phyloP scores from a whole-genome alignment of 2,888 invertebrate genomes.

The Lathronympha strigana region DNA sequence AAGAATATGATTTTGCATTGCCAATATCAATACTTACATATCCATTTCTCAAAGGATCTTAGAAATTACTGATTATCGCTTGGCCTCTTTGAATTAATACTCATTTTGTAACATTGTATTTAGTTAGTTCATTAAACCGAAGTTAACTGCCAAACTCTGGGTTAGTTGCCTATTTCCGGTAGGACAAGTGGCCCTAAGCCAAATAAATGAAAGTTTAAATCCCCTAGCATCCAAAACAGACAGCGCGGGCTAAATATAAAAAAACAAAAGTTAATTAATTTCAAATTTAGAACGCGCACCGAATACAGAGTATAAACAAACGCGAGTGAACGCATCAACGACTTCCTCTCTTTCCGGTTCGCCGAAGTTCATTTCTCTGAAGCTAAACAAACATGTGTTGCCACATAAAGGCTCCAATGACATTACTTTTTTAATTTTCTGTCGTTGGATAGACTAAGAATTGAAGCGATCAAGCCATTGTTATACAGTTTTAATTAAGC shows the following conservation, averaged over 20 bases:
- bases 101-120: too few species aligned
- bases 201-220: too few species aligned
- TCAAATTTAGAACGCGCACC: slow-evolving; percentile 39
- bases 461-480: neutral
- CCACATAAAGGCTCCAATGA: slow-evolving; percentile 17
- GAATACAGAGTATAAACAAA: slow-evolving; percentile 57
- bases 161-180: too few species aligned
- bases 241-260: slow-evolving; percentile 6
- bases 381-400: slow-evolving; percentile 54
- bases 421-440: neutral
- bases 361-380: slow-evolving; percentile 62
- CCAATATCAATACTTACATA: too few species aligned
- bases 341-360: slow-evolving; percentile 67
- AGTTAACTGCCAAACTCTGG: too few species aligned
- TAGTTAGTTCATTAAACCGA: too few species aligned
- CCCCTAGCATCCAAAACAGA: neutral
- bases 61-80: too few species aligned
- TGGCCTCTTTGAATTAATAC: too few species aligned
- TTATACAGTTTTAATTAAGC: neutral
- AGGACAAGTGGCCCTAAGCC: too few species aligned
- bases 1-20: too few species aligned
- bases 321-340: slow-evolving; percentile 55
- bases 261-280: slow-evolving; percentile 35
- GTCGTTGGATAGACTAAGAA: neutral
- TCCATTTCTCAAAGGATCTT: too few species aligned